A percentile compares a stretch with the other conserved stretches of the same genome.
These are phyloP conservation scores for Odontophorus gujanensis DNA, from an alignment of 2,113 vertebrate genomes.

Conservation along the genomic window DNA sequence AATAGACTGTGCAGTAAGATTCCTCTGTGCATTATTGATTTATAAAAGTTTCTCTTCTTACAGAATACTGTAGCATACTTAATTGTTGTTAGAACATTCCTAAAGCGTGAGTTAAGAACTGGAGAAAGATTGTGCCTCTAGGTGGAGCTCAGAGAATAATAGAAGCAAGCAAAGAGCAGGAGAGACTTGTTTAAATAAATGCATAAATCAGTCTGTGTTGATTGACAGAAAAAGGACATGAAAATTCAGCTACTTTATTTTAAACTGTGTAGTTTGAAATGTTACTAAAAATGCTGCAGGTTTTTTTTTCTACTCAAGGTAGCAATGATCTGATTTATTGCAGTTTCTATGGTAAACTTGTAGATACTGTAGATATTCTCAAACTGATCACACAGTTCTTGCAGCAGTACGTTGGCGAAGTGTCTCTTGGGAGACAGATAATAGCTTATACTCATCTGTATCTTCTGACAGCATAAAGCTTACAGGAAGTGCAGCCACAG, in stretches of 20 bases:
- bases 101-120: background rate
- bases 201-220: background rate
- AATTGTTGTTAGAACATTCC: background rate
- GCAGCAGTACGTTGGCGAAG: background rate
- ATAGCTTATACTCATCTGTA: background rate
- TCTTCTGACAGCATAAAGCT: background rate
- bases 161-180: background rate
- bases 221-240: background rate
- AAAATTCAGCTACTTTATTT: background rate
- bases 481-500: background rate
- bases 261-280: background rate
- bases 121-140: background rate
- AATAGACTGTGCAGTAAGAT: accelerated
- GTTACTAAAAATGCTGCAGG: background rate
- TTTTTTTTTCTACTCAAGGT: background rate
- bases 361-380: background rate
- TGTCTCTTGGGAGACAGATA: background rate
- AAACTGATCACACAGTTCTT: background rate
- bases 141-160: background rate
- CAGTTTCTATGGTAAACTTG: background rate
- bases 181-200: background rate
- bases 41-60: background rate
- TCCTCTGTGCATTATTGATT: background rate
- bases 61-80: background rate
- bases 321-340: background rate